A percentile compares a stretch with the other conserved stretches of the same genome.
Evolutionary conservation across 2,888 invertebrate genomes (phyloP).

Genomic region (Agrotis segetum): DNA sequence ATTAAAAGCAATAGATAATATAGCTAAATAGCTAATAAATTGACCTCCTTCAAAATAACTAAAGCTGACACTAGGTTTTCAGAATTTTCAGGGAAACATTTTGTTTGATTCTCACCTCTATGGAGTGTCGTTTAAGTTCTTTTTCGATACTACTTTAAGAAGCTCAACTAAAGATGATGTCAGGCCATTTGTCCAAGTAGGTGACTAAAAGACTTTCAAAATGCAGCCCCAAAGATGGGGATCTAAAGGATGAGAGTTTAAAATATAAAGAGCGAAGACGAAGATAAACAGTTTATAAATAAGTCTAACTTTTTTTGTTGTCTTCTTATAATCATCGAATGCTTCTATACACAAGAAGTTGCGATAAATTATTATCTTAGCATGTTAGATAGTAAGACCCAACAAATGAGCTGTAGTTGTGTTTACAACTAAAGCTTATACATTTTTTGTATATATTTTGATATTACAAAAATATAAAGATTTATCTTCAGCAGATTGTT

Average conservation of each 20-base stretch:
- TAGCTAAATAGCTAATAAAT: too few species aligned
- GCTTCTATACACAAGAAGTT: too few species aligned
- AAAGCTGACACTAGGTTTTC: not conserved
- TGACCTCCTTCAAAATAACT: not conserved
- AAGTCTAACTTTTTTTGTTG: too few species aligned
- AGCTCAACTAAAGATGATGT: not conserved
- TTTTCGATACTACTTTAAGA: slow-evolving; percentile 1
- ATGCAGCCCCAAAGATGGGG: too few species aligned
- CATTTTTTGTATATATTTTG: not conserved
- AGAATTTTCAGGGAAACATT: not conserved
- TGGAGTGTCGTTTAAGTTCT: not conserved
- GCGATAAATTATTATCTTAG: too few species aligned
- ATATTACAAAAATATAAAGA: slow-evolving; percentile 8
- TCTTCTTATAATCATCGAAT: too few species aligned
- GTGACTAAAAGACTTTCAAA: not conserved
- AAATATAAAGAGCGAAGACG: not conserved
- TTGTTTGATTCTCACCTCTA: not conserved
- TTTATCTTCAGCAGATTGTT: slow-evolving; percentile 10
- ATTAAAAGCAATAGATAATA: slow-evolving; percentile 42
- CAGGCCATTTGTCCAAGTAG: not conserved
- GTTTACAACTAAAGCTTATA: too few species aligned
- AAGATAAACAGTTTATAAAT: too few species aligned
- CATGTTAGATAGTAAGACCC: too few species aligned
- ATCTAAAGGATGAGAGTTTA: not conserved
- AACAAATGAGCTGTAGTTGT: too few species aligned